Conservation (phyloP, 2,113 vertebrate genomes). For the Prolemur simus region DNA sequence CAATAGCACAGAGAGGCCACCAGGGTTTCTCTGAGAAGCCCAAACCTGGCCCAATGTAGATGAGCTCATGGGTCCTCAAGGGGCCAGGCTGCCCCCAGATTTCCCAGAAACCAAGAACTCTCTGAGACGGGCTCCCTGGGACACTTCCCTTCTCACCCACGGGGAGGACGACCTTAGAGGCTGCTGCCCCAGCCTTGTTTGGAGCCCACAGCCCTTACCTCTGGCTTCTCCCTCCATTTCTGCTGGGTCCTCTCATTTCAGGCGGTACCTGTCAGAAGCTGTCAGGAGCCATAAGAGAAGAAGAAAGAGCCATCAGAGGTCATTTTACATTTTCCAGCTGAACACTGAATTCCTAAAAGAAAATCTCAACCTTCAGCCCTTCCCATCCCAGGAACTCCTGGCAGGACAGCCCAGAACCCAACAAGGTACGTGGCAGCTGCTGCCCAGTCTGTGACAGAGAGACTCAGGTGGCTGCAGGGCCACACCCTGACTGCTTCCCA, state of each 20-base stretch:
- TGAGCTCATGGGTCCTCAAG: not conserved
- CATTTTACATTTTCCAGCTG: not conserved
- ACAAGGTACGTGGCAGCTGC: not conserved
- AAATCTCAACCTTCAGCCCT: not conserved
- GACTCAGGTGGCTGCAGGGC: not conserved
- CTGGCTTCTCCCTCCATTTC: not conserved
- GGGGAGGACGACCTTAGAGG: too few relatives aligned
- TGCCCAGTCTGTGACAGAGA: not conserved
- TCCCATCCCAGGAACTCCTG: not conserved
- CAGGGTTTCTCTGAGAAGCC: not conserved
- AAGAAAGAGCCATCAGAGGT: fast-evolving
- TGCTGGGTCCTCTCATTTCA: not conserved
- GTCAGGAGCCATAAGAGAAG: not conserved
- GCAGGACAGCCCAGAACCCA: not conserved
- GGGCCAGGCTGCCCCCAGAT: fast-evolving
- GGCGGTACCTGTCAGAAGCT: not conserved
- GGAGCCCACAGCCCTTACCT: not conserved
- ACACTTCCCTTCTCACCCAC: too few relatives aligned
- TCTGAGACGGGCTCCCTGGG: not conserved
- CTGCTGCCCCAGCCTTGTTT: fast-evolving
- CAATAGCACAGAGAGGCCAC: fast-evolving
- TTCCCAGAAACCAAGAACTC: too few relatives aligned
- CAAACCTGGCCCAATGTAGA: too few relatives aligned
- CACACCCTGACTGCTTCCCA: not conserved
- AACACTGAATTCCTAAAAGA: not conserved